Conservation (phyloP, 2,888 invertebrate species). For the Cephus nigrinus region DNA sequence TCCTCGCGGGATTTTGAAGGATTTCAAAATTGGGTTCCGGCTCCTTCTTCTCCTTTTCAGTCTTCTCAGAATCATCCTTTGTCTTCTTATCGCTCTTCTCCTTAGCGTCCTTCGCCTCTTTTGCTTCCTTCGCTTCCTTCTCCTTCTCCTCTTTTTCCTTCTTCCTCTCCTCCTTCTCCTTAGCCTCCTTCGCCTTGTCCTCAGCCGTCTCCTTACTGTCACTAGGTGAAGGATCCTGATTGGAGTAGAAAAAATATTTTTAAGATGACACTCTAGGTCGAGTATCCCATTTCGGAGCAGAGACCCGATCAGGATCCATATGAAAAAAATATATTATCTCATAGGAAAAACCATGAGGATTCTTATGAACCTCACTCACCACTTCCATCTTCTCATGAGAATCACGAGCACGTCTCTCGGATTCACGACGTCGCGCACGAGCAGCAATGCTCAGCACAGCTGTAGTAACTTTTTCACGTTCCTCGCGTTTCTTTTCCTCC, state of each 20-base stretch:
- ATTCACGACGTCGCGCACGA: conserved; percentile 87
- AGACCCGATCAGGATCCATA: background rate
- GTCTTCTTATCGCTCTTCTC: conserved; percentile 63
- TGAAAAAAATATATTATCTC: background rate
- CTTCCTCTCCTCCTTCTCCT: conserved; percentile 68
- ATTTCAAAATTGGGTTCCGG: conserved; percentile 94
- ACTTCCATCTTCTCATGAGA: conserved; percentile 89
- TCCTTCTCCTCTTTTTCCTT: conserved; percentile 64
- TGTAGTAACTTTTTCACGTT: conserved; percentile 96
- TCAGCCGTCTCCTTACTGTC: conserved; percentile 56
- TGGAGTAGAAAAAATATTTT: conserved; percentile 25
- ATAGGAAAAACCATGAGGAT: background rate
- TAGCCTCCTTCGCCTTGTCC: conserved; percentile 63
- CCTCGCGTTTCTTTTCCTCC: conserved; percentile 98
- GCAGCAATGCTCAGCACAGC: conserved; percentile 98
- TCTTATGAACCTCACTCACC: conserved; percentile 63
- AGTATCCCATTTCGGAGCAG: background rate
- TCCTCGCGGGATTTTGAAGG: conserved; percentile 93
- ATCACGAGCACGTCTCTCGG: conserved; percentile 72
- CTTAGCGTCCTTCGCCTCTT: conserved; percentile 66
- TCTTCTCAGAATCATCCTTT: conserved; percentile 65
- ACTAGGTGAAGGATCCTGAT: conserved; percentile 45
- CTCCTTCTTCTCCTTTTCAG: conserved; percentile 78
- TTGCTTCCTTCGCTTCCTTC: conserved; percentile 57
- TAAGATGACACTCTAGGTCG: background rate